These are phyloP conservation scores for Leptobrachium ailaonicum DNA, from an alignment of 2,113 vertebrate species.

Conservation along the genomic window DNA sequence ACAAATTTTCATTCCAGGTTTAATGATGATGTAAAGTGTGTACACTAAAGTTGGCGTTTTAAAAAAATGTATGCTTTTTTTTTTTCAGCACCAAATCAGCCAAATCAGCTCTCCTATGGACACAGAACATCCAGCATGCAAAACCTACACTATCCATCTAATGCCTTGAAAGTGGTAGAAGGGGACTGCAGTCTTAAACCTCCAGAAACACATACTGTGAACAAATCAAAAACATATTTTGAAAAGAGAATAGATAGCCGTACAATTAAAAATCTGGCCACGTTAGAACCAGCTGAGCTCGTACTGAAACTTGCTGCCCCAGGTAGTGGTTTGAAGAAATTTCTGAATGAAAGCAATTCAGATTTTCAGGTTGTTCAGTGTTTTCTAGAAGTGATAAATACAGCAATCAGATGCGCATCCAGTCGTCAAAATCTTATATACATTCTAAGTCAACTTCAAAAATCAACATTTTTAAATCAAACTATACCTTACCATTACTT, in stretches of 20 bases:
- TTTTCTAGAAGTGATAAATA: conserved; percentile 46
- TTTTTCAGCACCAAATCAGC: neutral
- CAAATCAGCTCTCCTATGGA: neutral
- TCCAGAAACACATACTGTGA: neutral
- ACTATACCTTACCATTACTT: conserved; percentile 39
- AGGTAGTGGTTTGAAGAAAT: conserved; percentile 43
- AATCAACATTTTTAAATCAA: conserved; percentile 42
- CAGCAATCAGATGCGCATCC: conserved; percentile 34
- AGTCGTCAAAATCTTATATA: conserved; percentile 47
- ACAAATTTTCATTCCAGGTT: too few relatives aligned
- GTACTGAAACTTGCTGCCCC: conserved; percentile 49
- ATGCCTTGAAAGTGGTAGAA: neutral
- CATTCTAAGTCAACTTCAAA: conserved; percentile 44
- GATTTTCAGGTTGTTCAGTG: conserved; percentile 10
- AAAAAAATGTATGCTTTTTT: neutral
- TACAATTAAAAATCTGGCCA: conserved; percentile 29
- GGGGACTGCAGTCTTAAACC: neutral
- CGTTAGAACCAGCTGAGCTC: conserved; percentile 45
- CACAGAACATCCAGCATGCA: neutral
- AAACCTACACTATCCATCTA: neutral
- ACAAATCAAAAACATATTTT: neutral
- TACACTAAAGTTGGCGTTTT: neutral
- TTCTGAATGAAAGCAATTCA: conserved; percentile 22
- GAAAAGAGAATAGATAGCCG: conserved; percentile 33
- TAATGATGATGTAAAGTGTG: too few relatives aligned